Evolutionary conservation across 2,797 vertebrate species (phyloP), one percentile per base, ranked within the genome.

Genomic region (Pangasius macronema): DNA sequence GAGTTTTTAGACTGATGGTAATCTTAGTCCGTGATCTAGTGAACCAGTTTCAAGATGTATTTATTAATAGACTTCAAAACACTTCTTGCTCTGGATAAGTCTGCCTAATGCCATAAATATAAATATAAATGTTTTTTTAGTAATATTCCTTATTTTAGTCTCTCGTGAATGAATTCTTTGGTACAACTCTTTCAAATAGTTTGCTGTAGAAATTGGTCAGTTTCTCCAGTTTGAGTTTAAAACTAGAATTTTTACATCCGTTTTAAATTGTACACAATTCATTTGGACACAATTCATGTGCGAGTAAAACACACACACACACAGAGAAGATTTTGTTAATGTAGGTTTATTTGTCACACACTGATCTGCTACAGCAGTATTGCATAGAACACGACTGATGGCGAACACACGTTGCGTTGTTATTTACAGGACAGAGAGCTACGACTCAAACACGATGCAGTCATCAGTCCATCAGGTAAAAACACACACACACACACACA

Each of bases 341-440:
- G n/a, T 82, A 33, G 59, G 81, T 88, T 88, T 87, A 88, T 87
- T 85, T 90, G 80, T 73, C 39, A 88, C 85, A 88, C 89, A 91
- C 87, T 87, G 87, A 88, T 86, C 90, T 89, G 91, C 92, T 92
- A 92, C 91, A 89, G 91, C 88, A 89, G 88, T 87, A 88, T 91
- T 92, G 92, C 92, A 92, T 92, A 92, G 92, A 90, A 89, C 88
- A 90, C 86, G 87, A 89, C 82, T 55, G 89, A 83, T 85, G 85
- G 89, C 83, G 87, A 89, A 76, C 90, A 83, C 73, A 88, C 73
- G 84, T 84, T 70, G 85, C 73, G 3, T 18, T 61, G 70, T 85
- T 91, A 91, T 91, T 88, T 91, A 91, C 89, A 92, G 55, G 88
- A 90, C 85, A 70, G 65, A 86, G 53, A 84, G 83, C 86, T 87